Evolutionary conservation across 2,797 vertebrate genomes (phyloP), one percentile per base, ranked within the genome.

Genomic region (Geranospiza caerulescens): DNA sequence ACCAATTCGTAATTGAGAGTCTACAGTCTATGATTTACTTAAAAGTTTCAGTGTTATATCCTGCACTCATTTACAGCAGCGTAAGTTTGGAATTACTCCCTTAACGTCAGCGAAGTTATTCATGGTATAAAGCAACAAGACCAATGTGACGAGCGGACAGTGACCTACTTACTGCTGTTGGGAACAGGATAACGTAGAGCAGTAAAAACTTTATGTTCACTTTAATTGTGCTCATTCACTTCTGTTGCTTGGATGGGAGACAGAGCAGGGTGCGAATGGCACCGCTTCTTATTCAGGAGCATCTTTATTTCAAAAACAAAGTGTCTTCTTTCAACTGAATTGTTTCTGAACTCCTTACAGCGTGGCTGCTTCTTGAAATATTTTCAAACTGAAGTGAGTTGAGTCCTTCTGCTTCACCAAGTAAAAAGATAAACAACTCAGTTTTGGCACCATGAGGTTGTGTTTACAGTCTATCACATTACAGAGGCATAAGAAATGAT

Each of bases 361-460:
- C 5, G 25, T 59, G 63, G 27, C 40, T 56, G 36, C 44, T 90
- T 73, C 80, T 59, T 91, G 84, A 92, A 96, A 82, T 80, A 82
- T 66, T 93, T 95, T 80, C 79, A 68, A 36, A 70, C 55, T 75
- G 63, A 71, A 93, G 34, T 19, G 67, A 93, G 53, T 42, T 17
- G 31, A 58, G 48, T 75, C 76, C 67, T 91, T 83, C 84, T 94
- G 68, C 81, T 87, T 90, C 73, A 82, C 8, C 3, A 34, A 84
- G 27, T 64, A 38, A 89, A 90, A 90, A 90, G 82, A 90, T 52
- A 91, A 82, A 93, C 33, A 93, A 40, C 26, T 60, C 68, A 31
- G 45, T 82, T 93, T 87, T 95, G 92, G 81, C 95, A 95, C 47
- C n/a, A 33, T 81, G 50, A 79, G 38, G 34, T 68, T 89, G 78